Conservation (phyloP, 2,888 invertebrate species). For the Spialia ferax region DNA sequence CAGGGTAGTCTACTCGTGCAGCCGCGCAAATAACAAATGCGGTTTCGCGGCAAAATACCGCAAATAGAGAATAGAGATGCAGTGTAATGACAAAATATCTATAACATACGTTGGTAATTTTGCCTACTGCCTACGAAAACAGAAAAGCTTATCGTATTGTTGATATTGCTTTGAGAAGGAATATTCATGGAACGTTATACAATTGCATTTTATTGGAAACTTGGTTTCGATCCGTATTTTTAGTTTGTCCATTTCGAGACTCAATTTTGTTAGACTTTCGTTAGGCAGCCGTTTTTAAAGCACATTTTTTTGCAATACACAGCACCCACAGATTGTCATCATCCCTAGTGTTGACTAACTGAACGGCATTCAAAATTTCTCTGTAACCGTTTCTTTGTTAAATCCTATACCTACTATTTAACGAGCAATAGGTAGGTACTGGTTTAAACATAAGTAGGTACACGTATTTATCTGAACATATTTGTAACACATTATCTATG, state of each 20-base stretch:
- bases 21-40: conserved; percentile 35
- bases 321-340: background rate
- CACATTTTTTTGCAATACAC: background rate
- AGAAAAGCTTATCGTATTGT: conserved; percentile 1
- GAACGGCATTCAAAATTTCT: background rate
- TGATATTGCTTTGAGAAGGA: background rate
- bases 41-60: conserved; percentile 36
- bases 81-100: conserved; percentile 35
- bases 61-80: conserved; percentile 38
- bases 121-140: background rate
- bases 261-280: background rate
- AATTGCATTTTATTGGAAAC: background rate
- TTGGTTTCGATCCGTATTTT: background rate
- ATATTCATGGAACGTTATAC: background rate
- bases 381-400: background rate
- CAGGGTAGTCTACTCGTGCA: conserved; percentile 20
- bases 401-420: background rate
- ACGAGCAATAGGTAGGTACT: no score
- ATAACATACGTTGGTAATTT: conserved; percentile 15
- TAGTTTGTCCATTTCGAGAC: background rate
- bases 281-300: background rate
- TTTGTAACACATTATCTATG: no score
- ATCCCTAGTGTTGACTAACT: background rate
- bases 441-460: no score
- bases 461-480: no score